These are phyloP conservation scores for Dicaeum eximium DNA, from an alignment of 2,113 vertebrate species.

Conservation along the genomic window DNA sequence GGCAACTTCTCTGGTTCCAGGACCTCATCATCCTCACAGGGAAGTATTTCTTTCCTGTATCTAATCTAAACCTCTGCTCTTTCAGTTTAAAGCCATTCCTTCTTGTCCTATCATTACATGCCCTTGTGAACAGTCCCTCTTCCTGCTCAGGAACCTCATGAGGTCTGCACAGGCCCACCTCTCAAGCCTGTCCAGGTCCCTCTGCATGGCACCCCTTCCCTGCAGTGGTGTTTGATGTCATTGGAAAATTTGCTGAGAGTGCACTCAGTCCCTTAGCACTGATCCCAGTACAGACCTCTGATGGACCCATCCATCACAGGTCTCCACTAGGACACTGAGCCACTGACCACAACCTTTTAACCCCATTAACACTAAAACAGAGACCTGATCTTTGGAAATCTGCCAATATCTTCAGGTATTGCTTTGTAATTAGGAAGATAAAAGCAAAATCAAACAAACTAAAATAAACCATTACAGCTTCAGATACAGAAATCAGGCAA, in stretches of 20 bases:
- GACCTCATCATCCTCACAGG: not conserved
- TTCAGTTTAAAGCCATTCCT: not conserved
- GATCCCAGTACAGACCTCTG: not conserved
- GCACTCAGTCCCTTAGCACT: not conserved
- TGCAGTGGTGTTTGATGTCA: not conserved
- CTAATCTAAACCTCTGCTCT: not conserved
- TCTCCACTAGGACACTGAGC: not conserved
- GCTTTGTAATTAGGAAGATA: not conserved
- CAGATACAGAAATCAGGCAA: not conserved
- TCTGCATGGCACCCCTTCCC: not conserved
- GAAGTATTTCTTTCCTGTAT: not conserved
- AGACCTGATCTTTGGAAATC: not conserved
- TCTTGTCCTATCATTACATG: not conserved
- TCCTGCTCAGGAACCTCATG: not conserved
- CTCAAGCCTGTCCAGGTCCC: not conserved
- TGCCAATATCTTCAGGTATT: not conserved
- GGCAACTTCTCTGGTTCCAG: not conserved
- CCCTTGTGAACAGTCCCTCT: not conserved
- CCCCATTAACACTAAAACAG: not conserved
- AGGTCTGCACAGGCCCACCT: not conserved
- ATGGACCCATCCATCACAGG: not conserved
- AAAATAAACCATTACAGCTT: not conserved
- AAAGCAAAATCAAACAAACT: not conserved
- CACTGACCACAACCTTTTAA: not conserved
- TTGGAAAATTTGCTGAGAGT: not conserved